Evolutionary conservation across 2,888 invertebrate species (phyloP).

Genomic region (Sinohyriopsis cumingii): DNA sequence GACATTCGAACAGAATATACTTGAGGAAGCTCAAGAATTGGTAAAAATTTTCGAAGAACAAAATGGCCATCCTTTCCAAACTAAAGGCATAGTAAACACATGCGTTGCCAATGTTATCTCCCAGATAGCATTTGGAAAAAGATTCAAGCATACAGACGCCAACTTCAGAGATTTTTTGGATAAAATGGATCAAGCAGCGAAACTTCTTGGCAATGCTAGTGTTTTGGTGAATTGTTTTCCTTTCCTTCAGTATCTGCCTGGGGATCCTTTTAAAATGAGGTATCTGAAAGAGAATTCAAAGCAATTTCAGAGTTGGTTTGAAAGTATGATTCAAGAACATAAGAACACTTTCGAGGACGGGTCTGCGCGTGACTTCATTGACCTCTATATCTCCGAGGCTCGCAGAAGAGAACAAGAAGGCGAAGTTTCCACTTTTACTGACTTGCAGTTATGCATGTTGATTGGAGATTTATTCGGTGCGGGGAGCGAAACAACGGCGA

Average conservation of each 20-base stretch:
- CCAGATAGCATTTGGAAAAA: conserved; percentile 24
- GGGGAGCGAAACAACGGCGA: conserved; percentile 81
- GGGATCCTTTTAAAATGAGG: conserved; percentile 16
- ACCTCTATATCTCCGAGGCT: conserved; percentile 14
- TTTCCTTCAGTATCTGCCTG: conserved; percentile 18
- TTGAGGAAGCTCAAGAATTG: too few species aligned
- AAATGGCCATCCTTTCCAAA: conserved; percentile 22
- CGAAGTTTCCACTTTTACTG: conserved; percentile 8
- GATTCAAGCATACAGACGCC: conserved; percentile 21
- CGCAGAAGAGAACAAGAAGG: neutral
- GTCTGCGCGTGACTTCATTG: conserved; percentile 14
- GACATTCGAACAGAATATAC: conserved; percentile 17
- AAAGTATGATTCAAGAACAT: conserved; percentile 10
- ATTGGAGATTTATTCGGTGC: conserved; percentile 51
- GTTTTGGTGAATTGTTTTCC: conserved; percentile 16
- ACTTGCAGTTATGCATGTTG: conserved; percentile 25
- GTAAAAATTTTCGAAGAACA: too few species aligned
- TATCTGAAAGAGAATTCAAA: neutral
- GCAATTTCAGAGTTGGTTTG: conserved; percentile 5
- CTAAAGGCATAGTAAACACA: conserved; percentile 13
- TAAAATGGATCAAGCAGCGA: conserved; percentile 3
- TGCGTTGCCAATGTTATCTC: conserved; percentile 45
- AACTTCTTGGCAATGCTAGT: conserved; percentile 1
- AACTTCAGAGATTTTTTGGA: conserved; percentile 23
- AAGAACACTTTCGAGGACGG: conserved; percentile 5